Percentiles rank a stretch among this genome's conserved stretches.
phyloP scores from a whole-genome alignment of 1,140 invertebrate species.

The Gonioctena quinquepunctata region DNA sequence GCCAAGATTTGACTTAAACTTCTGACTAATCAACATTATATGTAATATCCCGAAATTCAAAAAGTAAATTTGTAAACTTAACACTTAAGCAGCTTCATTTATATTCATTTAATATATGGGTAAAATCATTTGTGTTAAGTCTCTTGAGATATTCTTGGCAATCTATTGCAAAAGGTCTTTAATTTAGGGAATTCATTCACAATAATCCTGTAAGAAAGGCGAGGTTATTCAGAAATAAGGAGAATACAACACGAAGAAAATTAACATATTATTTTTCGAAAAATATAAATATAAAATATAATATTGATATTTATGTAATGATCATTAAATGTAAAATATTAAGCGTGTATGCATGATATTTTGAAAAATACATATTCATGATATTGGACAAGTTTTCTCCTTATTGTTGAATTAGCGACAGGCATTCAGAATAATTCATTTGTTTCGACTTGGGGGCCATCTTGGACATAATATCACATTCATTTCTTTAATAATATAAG shows the following conservation, averaged over 20 bases:
- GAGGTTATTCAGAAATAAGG: constrained; percentile 50
- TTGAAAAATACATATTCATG: constrained; percentile 39
- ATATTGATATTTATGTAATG: constrained; percentile 48
- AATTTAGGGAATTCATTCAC: constrained; percentile 46
- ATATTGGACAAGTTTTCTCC: constrained; percentile 48
- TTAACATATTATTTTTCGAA: constrained; percentile 54
- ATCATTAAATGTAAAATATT: constrained; percentile 51
- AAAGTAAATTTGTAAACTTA: too few relatives aligned
- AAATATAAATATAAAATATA: constrained; percentile 51
- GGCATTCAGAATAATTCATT: constrained; percentile 36
- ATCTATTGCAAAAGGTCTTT: constrained; percentile 13
- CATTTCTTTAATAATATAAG: constrained; percentile 25
- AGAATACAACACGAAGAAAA: constrained; percentile 38
- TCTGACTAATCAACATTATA: too few relatives aligned
- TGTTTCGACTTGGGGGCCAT: constrained; percentile 37
- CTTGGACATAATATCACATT: constrained; percentile 25
- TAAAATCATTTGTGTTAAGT: too few relatives aligned
- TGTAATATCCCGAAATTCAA: too few relatives aligned
- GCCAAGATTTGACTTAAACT: background rate
- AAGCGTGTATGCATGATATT: constrained; percentile 51
- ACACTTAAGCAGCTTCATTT: too few relatives aligned
- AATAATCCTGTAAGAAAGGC: constrained; percentile 51
- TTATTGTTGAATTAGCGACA: constrained; percentile 49
- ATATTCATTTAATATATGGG: too few relatives aligned
- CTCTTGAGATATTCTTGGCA: background rate